Evolutionary conservation across 2,113 vertebrate genomes (phyloP).

Genomic region (Alouatta palliata): DNA sequence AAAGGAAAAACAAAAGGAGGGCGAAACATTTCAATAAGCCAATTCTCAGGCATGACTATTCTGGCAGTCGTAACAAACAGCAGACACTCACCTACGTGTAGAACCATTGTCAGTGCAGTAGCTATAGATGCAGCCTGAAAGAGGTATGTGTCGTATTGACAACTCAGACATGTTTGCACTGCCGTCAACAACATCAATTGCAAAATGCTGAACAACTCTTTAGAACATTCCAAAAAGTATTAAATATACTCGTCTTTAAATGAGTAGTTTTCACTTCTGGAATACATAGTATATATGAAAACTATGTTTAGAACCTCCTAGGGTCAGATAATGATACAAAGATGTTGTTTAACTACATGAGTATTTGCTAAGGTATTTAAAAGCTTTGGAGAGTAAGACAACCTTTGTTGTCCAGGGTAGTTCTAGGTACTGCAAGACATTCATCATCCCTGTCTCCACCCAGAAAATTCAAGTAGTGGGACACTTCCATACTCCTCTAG

Average conservation of each 20-base stretch:
- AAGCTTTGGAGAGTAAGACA: neutral
- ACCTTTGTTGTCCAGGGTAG: neutral
- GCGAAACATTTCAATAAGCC: neutral
- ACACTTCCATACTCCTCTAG: neutral
- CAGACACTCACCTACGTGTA: accelerated
- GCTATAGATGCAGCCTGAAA: neutral
- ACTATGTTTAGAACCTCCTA: neutral
- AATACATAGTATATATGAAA: neutral
- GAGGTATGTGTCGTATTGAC: accelerated
- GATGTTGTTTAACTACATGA: neutral
- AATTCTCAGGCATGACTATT: neutral
- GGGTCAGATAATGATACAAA: neutral
- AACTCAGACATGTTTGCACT: too few species aligned
- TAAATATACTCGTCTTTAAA: neutral
- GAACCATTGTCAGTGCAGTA: too few species aligned
- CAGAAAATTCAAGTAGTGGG: neutral
- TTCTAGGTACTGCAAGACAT: neutral
- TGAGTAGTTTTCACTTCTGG: neutral
- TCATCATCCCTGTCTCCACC: neutral
- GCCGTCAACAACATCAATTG: neutral
- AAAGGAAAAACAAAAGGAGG: neutral
- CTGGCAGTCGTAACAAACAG: neutral
- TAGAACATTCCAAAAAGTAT: neutral
- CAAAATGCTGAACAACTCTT: neutral
- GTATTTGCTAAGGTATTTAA: neutral